phyloP scores from a whole-genome alignment of 23 tunicate species.

The Trididemnum nubilum region DNA sequence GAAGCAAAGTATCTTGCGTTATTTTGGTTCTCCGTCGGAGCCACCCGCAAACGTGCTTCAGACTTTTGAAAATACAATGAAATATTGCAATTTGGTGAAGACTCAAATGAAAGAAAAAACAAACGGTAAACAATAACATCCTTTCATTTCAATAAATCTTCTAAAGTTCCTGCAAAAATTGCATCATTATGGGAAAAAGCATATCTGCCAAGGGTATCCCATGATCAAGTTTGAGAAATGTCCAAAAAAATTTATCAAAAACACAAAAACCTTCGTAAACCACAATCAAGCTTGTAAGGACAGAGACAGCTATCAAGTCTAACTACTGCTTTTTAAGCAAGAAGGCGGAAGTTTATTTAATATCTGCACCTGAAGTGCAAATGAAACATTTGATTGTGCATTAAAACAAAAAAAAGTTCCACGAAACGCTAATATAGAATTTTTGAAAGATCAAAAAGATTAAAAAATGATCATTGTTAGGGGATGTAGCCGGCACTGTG shows the following conservation, averaged over 20 bases:
- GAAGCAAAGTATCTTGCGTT: too few relatives aligned
- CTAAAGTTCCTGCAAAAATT: too few relatives aligned
- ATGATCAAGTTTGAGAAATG: too few relatives aligned
- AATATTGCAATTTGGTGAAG: too few relatives aligned
- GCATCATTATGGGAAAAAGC: too few relatives aligned
- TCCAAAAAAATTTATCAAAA: neutral
- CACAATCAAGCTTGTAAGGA: neutral
- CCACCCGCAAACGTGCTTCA: too few relatives aligned
- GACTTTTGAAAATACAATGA: too few relatives aligned
- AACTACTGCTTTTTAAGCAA: neutral
- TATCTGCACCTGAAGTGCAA: neutral
- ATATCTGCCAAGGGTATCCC: too few relatives aligned
- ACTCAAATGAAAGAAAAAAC: too few relatives aligned
- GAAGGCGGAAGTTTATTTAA: neutral
- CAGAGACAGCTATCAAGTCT: neutral
- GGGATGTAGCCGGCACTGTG: conserved; percentile 1
- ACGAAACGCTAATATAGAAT: neutral
- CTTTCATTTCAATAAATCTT: too few relatives aligned
- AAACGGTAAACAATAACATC: too few relatives aligned
- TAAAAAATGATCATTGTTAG: neutral
- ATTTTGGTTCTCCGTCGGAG: too few relatives aligned
- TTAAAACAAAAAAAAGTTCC: neutral
- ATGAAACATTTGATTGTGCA: neutral
- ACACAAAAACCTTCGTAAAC: neutral
- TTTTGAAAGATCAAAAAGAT: neutral